Percentiles rank a stretch among this genome's conserved stretches.
Conservation (phyloP, 1,140 invertebrate species). For the Drosophila takahashii region DNA sequence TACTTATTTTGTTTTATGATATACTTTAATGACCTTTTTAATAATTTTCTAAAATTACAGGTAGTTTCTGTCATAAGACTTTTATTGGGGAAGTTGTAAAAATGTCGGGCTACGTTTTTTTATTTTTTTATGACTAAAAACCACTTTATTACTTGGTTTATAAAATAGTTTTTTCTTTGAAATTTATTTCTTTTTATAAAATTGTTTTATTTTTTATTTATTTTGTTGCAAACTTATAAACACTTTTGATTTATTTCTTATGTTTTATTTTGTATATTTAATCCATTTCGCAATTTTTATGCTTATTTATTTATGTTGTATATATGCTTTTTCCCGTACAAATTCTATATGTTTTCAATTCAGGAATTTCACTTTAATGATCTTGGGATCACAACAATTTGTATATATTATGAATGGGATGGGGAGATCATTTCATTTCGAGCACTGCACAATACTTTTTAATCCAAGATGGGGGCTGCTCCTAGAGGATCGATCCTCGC, state of each 20-base stretch:
- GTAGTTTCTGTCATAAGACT: not conserved
- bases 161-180: not conserved
- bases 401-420: not conserved
- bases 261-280: not conserved
- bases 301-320: not conserved
- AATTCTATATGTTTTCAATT: constrained; percentile 8
- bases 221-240: constrained; percentile 9
- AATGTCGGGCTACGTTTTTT: not conserved
- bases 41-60: too few relatives aligned
- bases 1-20: too few relatives aligned
- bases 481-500: constrained; percentile 13
- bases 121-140: not conserved
- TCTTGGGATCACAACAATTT: constrained; percentile 1
- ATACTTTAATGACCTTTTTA: too few relatives aligned
- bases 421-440: constrained; percentile 3
- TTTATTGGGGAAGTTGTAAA: not conserved
- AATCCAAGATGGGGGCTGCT: constrained; percentile 4
- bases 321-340: constrained; percentile 1
- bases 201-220: not conserved
- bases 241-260: constrained; percentile 16
- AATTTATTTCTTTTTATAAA: not conserved
- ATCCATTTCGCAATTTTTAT: too few relatives aligned
- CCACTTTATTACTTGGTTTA: not conserved
- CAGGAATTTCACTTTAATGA: constrained; percentile 30
- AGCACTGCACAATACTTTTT: constrained; percentile 45